phyloP scores from a whole-genome alignment of 2,797 vertebrate species.

The Malacoctenus gilli region DNA sequence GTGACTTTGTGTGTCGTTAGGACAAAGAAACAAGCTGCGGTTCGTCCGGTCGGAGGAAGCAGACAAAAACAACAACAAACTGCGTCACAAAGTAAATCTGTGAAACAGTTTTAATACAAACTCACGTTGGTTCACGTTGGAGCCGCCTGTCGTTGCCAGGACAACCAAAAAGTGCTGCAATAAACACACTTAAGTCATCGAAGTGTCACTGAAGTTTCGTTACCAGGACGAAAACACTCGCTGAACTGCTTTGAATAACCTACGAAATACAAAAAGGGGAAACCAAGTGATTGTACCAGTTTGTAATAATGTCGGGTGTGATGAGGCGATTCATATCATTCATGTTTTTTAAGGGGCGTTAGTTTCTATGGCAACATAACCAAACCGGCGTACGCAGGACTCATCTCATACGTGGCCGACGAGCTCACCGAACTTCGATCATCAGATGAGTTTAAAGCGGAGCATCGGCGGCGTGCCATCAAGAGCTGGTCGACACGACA shows the following conservation, averaged over 20 bases:
- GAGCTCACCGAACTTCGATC: slow-evolving; percentile 11
- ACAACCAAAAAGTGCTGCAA: no score
- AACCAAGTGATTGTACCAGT: slow-evolving; percentile 38
- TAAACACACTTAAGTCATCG: no score
- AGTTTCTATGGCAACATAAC: slow-evolving; percentile 1
- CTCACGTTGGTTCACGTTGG: no score
- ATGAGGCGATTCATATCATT: not conserved
- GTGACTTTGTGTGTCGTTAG: not conserved
- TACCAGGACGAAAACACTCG: no score
- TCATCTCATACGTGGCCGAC: not conserved
- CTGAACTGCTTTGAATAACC: no score
- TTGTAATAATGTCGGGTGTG: slow-evolving; percentile 10
- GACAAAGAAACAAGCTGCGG: not conserved
- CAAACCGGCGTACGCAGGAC: not conserved
- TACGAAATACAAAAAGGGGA: not conserved
- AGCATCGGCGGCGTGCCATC: no score
- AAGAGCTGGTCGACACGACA: no score
- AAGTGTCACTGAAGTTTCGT: no score
- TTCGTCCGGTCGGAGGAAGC: not conserved
- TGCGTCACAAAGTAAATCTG: no score
- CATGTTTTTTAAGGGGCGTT: slow-evolving; percentile 10
- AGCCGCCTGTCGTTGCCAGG: no score
- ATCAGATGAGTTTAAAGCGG: slow-evolving; percentile 21
- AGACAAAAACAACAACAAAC: not conserved
- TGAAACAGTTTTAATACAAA: not conserved